Evolutionary conservation across 2,797 vertebrate species (phyloP).

Genomic region (Poecilia velifera): DNA sequence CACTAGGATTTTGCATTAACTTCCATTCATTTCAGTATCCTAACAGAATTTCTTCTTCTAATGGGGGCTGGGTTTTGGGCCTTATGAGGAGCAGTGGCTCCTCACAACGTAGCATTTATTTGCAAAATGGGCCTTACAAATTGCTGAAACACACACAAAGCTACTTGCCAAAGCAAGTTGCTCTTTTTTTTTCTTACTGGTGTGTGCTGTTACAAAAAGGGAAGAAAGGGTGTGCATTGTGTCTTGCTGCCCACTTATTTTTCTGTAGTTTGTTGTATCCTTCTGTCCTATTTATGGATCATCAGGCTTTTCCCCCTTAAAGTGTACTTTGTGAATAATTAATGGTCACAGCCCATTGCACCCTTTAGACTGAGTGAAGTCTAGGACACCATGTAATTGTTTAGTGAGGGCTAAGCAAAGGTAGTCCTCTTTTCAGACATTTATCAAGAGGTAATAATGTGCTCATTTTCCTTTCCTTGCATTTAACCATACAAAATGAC

Average conservation of each 20-base stretch:
- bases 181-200: not conserved
- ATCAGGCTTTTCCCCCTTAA: conserved; percentile 71
- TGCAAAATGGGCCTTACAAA: not conserved
- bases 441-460: not conserved
- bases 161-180: not conserved
- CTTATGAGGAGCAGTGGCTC: not conserved
- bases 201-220: conserved; percentile 1
- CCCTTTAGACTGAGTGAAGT: conserved; percentile 60
- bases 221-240: not conserved
- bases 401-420: conserved; percentile 35
- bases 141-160: not conserved
- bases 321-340: conserved; percentile 75
- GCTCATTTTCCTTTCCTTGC: not conserved
- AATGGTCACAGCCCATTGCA: conserved; percentile 69
- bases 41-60: not conserved
- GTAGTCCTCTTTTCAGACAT: not conserved
- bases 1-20: not conserved
- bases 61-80: not conserved
- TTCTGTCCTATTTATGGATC: conserved; percentile 77
- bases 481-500: not conserved
- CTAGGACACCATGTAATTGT: conserved; percentile 39
- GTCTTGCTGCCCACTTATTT: conserved; percentile 19
- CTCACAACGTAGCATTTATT: too few relatives aligned
- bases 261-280: conserved; percentile 46
- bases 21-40: not conserved